phyloP scores from a whole-genome alignment of 2,888 invertebrate species.

The Megalurothrips usitatus region DNA sequence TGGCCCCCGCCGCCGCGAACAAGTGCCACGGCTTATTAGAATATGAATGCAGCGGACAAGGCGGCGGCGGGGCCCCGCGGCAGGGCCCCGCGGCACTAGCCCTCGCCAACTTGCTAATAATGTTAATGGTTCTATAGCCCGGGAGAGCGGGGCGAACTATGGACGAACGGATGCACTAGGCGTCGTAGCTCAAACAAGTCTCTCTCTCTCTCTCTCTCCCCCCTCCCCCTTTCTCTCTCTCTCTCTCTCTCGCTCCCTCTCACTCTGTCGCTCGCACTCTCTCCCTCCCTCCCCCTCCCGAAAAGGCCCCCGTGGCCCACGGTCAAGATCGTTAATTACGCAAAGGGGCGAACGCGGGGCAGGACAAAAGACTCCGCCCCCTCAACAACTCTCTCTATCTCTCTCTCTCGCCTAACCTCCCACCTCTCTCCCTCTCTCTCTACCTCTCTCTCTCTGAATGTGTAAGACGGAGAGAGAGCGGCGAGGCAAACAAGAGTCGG shows the following conservation, averaged over 20 bases:
- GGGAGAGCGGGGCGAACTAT: background rate
- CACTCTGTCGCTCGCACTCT: background rate
- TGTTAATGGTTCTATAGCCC: constrained; percentile 6
- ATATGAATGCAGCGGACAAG: background rate
- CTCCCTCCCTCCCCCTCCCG: background rate
- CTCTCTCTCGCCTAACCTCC: too few species aligned
- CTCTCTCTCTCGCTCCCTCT: background rate
- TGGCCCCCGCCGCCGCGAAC: background rate
- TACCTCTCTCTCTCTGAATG: too few species aligned
- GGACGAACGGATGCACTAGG: too few species aligned
- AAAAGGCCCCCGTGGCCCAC: background rate
- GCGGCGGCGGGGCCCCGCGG: background rate
- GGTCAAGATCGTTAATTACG: background rate
- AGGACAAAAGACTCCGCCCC: too few species aligned
- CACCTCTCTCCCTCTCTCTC: too few species aligned
- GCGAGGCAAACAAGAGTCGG: too few species aligned
- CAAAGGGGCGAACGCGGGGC: too few species aligned
- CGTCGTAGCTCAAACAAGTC: too few species aligned
- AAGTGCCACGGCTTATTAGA: background rate
- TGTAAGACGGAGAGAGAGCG: too few species aligned
- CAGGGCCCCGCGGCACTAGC: background rate
- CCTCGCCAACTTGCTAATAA: background rate
- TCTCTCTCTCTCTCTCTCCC: background rate
- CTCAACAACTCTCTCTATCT: too few species aligned
- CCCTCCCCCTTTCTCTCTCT: background rate